Percentiles rank a stretch among this genome's conserved stretches.
phyloP scores from a whole-genome alignment of 2,113 vertebrate genomes.

The Macrotus californicus region DNA sequence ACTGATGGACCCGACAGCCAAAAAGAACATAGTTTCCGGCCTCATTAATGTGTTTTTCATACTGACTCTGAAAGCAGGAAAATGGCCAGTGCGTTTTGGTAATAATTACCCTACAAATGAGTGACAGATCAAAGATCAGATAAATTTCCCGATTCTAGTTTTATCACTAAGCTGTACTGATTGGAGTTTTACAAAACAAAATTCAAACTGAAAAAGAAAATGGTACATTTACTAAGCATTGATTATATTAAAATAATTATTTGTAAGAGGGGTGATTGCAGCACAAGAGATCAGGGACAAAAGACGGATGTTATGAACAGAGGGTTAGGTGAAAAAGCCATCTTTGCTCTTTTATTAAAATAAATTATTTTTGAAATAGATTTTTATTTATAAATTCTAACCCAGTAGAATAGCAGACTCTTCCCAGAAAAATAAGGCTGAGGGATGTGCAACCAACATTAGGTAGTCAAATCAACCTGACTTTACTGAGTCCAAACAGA shows the following conservation, averaged over 20 bases:
- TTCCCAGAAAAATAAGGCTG: neutral
- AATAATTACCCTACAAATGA: constrained; percentile 1
- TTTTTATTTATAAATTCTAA: constrained; percentile 39
- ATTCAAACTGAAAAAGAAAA: neutral
- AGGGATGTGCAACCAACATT: neutral
- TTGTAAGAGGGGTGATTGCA: neutral
- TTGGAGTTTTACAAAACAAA: neutral
- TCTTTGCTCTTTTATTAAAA: constrained; percentile 3
- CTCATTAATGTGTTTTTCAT: neutral
- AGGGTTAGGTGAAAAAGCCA: neutral
- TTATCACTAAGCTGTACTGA: neutral
- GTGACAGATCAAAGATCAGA: constrained; percentile 11
- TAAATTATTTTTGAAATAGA: neutral
- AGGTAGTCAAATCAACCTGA: neutral
- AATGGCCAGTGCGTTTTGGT: neutral
- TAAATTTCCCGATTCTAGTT: neutral
- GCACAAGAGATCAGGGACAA: neutral
- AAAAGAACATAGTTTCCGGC: neutral
- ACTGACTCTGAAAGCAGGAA: neutral
- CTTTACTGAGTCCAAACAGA: neutral
- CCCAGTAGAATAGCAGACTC: neutral
- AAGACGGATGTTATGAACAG: neutral
- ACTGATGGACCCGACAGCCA: neutral
- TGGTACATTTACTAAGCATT: neutral
- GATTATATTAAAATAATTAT: neutral